phyloP scores from a whole-genome alignment of 1,140 invertebrate genomes.

The Mya arenaria region DNA sequence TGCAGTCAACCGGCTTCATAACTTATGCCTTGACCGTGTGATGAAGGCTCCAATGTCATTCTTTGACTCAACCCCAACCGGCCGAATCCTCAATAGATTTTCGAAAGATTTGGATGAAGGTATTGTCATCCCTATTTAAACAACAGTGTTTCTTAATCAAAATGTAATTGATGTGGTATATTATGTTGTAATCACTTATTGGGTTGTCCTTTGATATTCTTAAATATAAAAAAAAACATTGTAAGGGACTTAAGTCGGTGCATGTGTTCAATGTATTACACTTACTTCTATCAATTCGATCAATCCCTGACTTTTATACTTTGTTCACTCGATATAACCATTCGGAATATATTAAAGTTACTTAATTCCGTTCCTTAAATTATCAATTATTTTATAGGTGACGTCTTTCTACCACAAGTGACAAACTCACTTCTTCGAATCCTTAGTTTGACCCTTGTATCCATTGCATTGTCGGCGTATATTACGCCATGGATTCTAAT shows the following conservation, averaged over 20 bases:
- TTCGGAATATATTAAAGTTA: too few relatives aligned
- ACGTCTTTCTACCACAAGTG: slow-evolving; percentile 39
- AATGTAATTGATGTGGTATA: too few relatives aligned
- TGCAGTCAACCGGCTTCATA: slow-evolving; percentile 23
- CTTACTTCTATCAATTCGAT: too few relatives aligned
- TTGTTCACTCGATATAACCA: too few relatives aligned
- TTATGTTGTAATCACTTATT: too few relatives aligned
- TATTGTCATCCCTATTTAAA: slow-evolving; percentile 23
- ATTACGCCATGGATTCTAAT: slow-evolving; percentile 36
- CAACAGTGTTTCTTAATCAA: too few relatives aligned
- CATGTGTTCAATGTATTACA: too few relatives aligned
- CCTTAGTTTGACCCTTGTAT: slow-evolving; percentile 2
- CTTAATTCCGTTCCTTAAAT: not conserved
- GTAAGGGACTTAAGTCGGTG: too few relatives aligned
- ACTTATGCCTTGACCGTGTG: slow-evolving; percentile 78
- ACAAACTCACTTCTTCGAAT: slow-evolving; percentile 25
- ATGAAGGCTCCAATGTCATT: slow-evolving; percentile 83
- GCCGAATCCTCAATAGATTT: slow-evolving; percentile 84
- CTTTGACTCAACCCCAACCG: slow-evolving; percentile 86
- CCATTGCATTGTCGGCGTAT: slow-evolving; percentile 4
- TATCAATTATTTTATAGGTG: slow-evolving; percentile 12
- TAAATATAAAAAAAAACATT: too few relatives aligned
- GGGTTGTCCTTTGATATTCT: too few relatives aligned
- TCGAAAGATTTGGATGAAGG: slow-evolving; percentile 68
- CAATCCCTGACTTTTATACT: too few relatives aligned